A percentile compares a stretch with the other conserved stretches of the same genome.
phyloP scores from a whole-genome alignment of 2,888 invertebrate genomes.

The Laspeyria flexula region DNA sequence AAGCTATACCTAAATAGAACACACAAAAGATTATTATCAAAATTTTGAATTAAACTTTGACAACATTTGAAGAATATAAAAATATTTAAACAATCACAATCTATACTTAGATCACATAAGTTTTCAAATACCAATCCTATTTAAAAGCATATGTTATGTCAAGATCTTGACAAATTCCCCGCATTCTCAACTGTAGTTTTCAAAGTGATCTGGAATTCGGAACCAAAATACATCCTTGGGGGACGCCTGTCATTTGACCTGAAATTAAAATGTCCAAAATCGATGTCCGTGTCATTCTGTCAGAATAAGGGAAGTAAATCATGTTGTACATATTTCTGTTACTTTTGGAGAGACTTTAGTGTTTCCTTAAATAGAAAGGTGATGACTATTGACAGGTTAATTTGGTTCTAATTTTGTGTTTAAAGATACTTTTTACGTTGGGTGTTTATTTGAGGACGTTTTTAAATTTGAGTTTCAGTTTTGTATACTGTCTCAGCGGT shows the following conservation, averaged over 20 bases:
- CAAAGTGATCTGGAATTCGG: conserved; percentile 52
- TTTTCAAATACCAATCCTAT: conserved; percentile 24
- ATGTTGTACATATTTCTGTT: conserved; percentile 60
- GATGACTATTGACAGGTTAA: conserved; percentile 59
- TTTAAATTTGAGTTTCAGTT: neutral
- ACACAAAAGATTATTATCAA: too few relatives aligned
- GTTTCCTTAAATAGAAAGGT: conserved; percentile 44
- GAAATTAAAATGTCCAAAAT: conserved; percentile 83
- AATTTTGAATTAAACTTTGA: too few relatives aligned
- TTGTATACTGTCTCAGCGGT: too few relatives aligned
- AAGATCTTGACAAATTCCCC: conserved; percentile 57
- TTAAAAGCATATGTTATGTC: conserved; percentile 57
- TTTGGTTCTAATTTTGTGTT: conserved; percentile 62
- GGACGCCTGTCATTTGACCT: conserved; percentile 76
- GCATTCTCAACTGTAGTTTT: conserved; percentile 52
- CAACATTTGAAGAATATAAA: too few relatives aligned
- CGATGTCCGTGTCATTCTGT: conserved; percentile 73
- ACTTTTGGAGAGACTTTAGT: conserved; percentile 35
- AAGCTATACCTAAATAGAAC: too few relatives aligned
- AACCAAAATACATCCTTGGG: conserved; percentile 66
- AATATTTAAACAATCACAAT: conserved; percentile 9
- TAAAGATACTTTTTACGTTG: conserved; percentile 12
- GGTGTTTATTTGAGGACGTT: conserved; percentile 8
- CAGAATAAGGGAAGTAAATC: conserved; percentile 60
- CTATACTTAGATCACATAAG: conserved; percentile 20